Percentiles rank a stretch among this genome's conserved stretches.
Conservation (phyloP, 2,113 vertebrate genomes). For the Microtus pennsylvanicus region DNA sequence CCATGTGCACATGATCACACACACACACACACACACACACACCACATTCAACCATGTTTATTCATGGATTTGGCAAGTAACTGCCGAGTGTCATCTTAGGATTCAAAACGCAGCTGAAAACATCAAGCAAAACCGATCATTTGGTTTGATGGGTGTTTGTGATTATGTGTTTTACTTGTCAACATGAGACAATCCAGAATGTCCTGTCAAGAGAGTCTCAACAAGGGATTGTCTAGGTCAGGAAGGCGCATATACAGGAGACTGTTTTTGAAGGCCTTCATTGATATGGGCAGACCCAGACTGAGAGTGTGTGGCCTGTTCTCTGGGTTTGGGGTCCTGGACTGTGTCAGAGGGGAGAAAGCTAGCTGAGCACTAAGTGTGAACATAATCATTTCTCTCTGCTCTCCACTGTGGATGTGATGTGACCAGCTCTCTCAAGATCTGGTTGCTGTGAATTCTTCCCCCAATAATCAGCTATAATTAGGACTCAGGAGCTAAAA, state of each 20-base stretch:
- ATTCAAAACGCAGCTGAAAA: background rate
- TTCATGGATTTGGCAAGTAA: background rate
- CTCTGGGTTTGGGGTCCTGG: background rate
- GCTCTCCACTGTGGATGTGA: background rate
- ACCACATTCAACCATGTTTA: background rate
- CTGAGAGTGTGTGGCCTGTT: background rate
- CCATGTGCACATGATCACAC: background rate
- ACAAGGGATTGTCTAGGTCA: background rate
- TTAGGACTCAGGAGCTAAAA: background rate
- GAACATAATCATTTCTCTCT: background rate
- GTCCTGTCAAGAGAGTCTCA: background rate
- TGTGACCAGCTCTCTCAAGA: background rate
- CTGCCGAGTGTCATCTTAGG: background rate
- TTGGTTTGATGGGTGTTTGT: background rate
- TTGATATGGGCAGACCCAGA: background rate
- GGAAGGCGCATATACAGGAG: no score
- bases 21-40: background rate
- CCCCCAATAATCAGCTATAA: background rate
- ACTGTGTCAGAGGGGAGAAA: background rate
- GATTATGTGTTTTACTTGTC: background rate
- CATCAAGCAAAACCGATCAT: background rate
- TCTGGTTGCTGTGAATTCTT: background rate
- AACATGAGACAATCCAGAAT: background rate
- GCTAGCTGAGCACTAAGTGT: background rate
- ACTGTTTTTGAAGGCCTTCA: background rate